Evolutionary conservation across 1,140 invertebrate species (phyloP), one percentile per base, ranked within the genome.

Genomic region (Apocrypta bakeri): DNA sequence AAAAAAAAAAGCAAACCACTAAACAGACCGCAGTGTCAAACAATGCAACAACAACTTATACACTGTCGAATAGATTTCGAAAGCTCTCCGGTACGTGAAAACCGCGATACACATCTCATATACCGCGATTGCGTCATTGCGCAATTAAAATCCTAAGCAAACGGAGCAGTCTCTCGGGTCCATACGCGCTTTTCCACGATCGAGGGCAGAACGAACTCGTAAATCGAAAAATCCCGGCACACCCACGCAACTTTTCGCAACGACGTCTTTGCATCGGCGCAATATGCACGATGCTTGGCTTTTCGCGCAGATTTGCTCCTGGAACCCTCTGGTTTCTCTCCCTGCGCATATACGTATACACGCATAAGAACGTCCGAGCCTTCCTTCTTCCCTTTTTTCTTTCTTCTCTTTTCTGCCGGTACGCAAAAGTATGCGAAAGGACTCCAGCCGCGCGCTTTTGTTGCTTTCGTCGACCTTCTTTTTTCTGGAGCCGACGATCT

Each of bases 391-490:
- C 2, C 14, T 42, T 33, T 69, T 31, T 79, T 40, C 29, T 63
- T 24, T 33, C 27, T 37, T 17, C 29, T 69, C 37, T 24, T 21
- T 25, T 37, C 7, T 9, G 27, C 9, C n/a, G 17, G 64, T 21
- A 21, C 14, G 14, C 14, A 56, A 56, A n/a, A 14, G 48, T 21
- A 56, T 56, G 48, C 48, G 48, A n/a, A 56, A 56, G 48, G 48
- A 6, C 40, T 77, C 25, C 17, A 56, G 74, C 2, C 29, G 2
- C 76, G 76, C 27, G 25, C 37, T 78, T 66, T 78, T 78, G 56
- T 64, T 76, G 31, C 74, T 76, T 37, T 29, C 6, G 21, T 4
- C 21, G 29, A 61, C 37, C 29, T 37, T 27, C 31, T 37, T 64
- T 37, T 64, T 37, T 64, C 24, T 56, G 14, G 6, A 21, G 14